A percentile compares a stretch with the other conserved stretches of the same genome.
Evolutionary conservation across 2,888 invertebrate species (phyloP).

Genomic region (Drosophila neonasuta): DNA sequence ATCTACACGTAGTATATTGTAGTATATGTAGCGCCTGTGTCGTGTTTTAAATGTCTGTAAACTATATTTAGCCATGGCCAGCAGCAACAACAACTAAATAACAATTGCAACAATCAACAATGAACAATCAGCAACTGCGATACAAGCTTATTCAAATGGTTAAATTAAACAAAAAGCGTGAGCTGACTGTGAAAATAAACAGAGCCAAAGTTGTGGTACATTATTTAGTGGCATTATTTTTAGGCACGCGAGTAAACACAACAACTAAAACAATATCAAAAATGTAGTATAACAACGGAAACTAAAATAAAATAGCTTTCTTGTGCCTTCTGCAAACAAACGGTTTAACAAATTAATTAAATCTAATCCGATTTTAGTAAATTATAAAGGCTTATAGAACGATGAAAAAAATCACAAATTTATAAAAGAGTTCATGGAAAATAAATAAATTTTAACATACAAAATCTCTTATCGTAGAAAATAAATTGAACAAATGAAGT

Average conservation of each 20-base stretch:
- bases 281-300: slow-evolving; percentile 8
- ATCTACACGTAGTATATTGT: slow-evolving; percentile 28
- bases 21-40: slow-evolving; percentile 9
- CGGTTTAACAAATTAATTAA: not conserved
- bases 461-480: not conserved
- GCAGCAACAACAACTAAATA: slow-evolving; percentile 9
- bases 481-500: not conserved
- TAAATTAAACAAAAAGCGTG: slow-evolving; percentile 38
- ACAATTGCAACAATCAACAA: slow-evolving; percentile 20
- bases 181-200: slow-evolving; percentile 34
- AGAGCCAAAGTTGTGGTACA: slow-evolving; percentile 23
- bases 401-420: not conserved
- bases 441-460: not conserved
- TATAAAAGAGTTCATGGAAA: not conserved
- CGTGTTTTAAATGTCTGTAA: slow-evolving; percentile 23
- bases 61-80: slow-evolving; percentile 38
- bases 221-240: slow-evolving; percentile 42
- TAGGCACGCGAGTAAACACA: slow-evolving; percentile 43
- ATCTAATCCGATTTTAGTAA: not conserved
- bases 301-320: slow-evolving; percentile 1
- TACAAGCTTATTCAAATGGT: slow-evolving; percentile 35
- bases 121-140: slow-evolving; percentile 20
- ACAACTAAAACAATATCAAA: slow-evolving; percentile 15
- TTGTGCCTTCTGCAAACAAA: not conserved
- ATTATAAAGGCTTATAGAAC: not conserved